These are phyloP conservation scores for Gymnothorax reevesii DNA, from an alignment of 2,797 vertebrate species.

Conservation along the genomic window DNA sequence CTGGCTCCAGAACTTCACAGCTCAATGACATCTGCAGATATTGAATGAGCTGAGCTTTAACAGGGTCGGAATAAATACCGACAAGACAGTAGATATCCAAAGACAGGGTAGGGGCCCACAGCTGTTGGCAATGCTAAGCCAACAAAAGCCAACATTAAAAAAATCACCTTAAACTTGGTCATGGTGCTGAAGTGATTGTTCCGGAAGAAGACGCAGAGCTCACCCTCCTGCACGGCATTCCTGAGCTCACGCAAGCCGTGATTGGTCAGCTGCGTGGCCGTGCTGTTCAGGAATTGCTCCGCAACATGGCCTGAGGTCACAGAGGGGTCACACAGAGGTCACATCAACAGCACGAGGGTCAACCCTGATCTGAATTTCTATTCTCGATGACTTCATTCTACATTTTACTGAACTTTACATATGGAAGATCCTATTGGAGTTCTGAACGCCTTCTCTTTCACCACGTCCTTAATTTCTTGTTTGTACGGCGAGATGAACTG, in stretches of 20 bases:
- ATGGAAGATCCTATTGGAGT: background rate
- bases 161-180: slow-evolving; percentile 94
- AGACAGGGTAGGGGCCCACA: no score
- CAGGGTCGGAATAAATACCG: no score
- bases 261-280: slow-evolving; percentile 96
- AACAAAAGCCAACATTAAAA: background rate
- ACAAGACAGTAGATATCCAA: no score
- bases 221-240: slow-evolving; percentile 94
- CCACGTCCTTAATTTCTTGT: background rate
- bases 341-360: background rate
- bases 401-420: no score
- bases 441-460: background rate
- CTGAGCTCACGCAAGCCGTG: slow-evolving; percentile 96
- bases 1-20: no score
- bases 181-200: slow-evolving; percentile 99
- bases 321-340: background rate
- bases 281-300: slow-evolving; percentile 95
- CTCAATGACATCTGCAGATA: no score
- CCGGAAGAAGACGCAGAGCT: slow-evolving; percentile 98
- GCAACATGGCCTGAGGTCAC: slow-evolving; percentile 84
- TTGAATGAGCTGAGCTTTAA: no score
- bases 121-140: no score
- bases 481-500: background rate
- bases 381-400: no score
- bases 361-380: background rate